Evolutionary conservation across 2,113 vertebrate species (phyloP).

Genomic region (Noturus placidus): DNA sequence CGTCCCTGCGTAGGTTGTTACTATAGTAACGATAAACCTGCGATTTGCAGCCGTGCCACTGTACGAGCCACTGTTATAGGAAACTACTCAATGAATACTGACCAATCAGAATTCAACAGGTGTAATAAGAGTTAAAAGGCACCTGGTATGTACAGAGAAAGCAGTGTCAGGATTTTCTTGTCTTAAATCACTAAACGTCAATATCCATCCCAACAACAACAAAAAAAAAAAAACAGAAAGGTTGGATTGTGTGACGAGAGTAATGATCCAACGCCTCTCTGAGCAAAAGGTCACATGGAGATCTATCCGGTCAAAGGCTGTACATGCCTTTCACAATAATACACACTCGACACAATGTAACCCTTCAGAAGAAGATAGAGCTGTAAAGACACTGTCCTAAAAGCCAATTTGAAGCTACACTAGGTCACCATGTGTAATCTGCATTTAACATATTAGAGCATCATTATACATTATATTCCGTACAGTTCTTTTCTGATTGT

Average conservation of each 20-base stretch:
- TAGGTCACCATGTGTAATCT: background rate
- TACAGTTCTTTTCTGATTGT: no score
- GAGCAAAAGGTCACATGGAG: conserved; percentile 7
- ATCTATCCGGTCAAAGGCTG: conserved; percentile 25
- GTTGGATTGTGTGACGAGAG: background rate
- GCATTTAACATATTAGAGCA: background rate
- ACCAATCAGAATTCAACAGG: background rate
- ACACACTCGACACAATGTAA: background rate
- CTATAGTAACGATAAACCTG: background rate
- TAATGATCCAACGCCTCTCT: background rate
- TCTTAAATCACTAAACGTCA: background rate
- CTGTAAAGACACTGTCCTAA: background rate
- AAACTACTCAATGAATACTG: no score
- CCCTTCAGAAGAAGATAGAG: background rate
- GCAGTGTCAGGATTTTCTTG: background rate
- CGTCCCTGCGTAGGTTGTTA: background rate
- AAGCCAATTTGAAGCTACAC: background rate
- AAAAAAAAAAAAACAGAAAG: background rate
- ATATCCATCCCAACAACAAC: background rate
- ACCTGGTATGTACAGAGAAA: background rate
- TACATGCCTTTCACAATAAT: background rate
- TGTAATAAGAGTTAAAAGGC: background rate
- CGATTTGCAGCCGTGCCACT: background rate
- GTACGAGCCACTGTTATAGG: background rate
- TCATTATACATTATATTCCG: background rate